Evolutionary conservation across 2,113 vertebrate genomes (phyloP).

Genomic region (Thoracochromis brauschi): DNA sequence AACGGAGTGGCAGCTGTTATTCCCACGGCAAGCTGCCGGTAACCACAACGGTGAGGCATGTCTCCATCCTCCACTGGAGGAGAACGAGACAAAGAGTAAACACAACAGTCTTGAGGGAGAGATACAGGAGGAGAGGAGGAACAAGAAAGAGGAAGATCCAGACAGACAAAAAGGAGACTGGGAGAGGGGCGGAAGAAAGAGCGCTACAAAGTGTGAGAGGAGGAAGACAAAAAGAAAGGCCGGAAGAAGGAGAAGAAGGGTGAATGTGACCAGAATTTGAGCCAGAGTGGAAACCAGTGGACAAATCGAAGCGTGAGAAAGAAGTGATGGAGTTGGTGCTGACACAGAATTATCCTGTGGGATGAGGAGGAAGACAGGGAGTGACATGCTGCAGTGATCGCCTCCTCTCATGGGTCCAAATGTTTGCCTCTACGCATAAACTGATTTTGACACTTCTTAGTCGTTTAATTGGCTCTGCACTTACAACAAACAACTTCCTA

Average conservation of each 20-base stretch:
- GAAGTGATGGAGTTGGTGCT: not conserved
- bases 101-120: conserved; percentile 15
- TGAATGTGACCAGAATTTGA: not conserved
- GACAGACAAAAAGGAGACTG: not conserved
- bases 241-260: not conserved
- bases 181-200: not conserved
- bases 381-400: conserved; percentile 11
- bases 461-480: conserved; percentile 21
- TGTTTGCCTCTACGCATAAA: conserved; percentile 4
- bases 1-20: conserved; percentile 48
- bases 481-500: not conserved
- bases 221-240: not conserved
- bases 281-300: not conserved
- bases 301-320: not conserved
- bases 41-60: conserved; percentile 34
- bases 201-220: not conserved
- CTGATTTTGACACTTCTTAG: conserved; percentile 17
- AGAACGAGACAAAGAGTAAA: conserved; percentile 53
- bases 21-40: conserved; percentile 18
- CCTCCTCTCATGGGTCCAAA: not conserved
- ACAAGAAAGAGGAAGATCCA: not conserved
- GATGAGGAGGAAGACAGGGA: conserved; percentile 19
- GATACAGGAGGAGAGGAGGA: not conserved
- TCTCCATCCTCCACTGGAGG: conserved; percentile 48
- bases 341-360: conserved; percentile 10